Base-by-base conservation (phyloP, 2,113 vertebrate genomes). In the Menura novaehollandiae region DNA sequence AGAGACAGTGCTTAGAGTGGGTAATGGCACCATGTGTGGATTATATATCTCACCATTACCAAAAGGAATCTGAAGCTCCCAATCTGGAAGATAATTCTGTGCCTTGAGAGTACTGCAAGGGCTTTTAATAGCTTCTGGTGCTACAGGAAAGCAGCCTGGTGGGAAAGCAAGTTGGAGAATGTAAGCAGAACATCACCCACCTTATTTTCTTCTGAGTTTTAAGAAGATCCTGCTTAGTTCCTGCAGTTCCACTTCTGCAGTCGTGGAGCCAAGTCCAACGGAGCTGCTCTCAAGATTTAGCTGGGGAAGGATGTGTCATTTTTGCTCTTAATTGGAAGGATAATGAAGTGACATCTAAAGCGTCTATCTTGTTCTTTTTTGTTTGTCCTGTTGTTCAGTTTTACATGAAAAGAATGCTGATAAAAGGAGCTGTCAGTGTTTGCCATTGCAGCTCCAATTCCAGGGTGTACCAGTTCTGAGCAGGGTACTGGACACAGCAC, bases 41-140 rank as follows among this genome's bases (percentile, higher is more conserved):
- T 94, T 93, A 73, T 76, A 10, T 74, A 90, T 91, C 78, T 93
- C 85, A 41, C 85, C 62, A 39, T 32, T 88, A 90, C 92, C 88
- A 67, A 95, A 95, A 93, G 76, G 90, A 91, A 89, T 74, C 85
- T 83, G 83, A 90, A 94, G 88, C 95, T 95, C 82, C 90, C 90
- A 89, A 74, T 94, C 88, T 95, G 88, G 85, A 62, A 94, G 82
- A 85, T 95, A 94, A 91, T 93, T 96, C 72, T 73, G 77, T 92
- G 80, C 62, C 52, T 85, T 74, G 43, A 87, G 67, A 85, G 58
- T 91, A 43, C 85, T 90, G 75, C 30, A 19, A 83, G 85, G 75
- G 68, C 75, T 95, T 96, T 91, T 95, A 95, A 95, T 95, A 96
- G 88, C 60, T 87, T 66, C 10, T 77, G 85, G 83, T 88, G 82